phyloP scores from a whole-genome alignment of 2,113 vertebrate species.

The Caretta caretta region DNA sequence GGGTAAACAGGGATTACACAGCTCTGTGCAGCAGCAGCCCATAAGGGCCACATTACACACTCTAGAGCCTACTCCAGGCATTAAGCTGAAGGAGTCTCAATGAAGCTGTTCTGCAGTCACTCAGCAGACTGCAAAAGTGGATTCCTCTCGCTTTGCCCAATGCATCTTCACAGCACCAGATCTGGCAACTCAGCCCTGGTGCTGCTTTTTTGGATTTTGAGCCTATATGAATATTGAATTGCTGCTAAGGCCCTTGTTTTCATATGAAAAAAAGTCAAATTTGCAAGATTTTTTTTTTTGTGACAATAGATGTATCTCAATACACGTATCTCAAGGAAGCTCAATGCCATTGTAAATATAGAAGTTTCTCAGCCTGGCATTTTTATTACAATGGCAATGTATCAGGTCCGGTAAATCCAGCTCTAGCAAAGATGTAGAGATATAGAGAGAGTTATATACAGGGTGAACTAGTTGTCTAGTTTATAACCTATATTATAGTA shows the following conservation, averaged over 20 bases:
- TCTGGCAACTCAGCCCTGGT: background rate
- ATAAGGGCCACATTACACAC: background rate
- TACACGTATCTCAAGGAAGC: conserved; percentile 37
- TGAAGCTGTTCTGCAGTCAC: rapidly evolving
- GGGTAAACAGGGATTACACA: background rate
- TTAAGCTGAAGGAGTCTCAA: rapidly evolving
- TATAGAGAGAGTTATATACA: background rate
- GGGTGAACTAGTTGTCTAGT: conserved; percentile 38
- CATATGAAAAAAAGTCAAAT: background rate
- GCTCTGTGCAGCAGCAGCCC: background rate
- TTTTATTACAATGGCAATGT: conserved; percentile 34
- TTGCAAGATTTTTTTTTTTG: background rate
- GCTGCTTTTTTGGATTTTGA: background rate
- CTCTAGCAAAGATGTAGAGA: conserved; percentile 33
- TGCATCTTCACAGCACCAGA: rapidly evolving
- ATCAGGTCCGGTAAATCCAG: conserved; percentile 15
- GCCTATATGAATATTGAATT: background rate
- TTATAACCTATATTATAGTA: conserved; percentile 32
- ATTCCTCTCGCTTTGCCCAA: background rate
- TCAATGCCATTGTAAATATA: background rate
- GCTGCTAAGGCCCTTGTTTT: background rate
- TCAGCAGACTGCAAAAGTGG: background rate
- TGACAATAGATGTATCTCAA: background rate
- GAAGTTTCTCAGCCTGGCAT: background rate
- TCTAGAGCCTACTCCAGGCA: background rate